Evolutionary conservation across 1,140 invertebrate species (phyloP).

Genomic region (Caenorhabditis brenneri): DNA sequence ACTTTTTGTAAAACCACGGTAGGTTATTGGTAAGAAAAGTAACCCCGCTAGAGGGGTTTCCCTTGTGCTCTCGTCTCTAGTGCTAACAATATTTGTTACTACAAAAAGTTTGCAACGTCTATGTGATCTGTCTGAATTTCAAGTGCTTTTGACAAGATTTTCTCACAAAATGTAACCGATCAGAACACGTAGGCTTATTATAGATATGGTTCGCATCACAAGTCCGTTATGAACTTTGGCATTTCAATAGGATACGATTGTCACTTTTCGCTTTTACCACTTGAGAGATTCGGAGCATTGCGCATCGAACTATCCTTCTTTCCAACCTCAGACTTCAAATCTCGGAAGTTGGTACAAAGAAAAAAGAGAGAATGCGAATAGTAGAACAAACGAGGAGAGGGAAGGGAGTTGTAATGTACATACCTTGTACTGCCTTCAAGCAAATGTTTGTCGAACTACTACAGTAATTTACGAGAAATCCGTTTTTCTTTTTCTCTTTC

Average conservation of each 20-base stretch:
- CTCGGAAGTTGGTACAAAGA: neutral
- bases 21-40: too few relatives aligned
- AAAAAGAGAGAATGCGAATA: neutral
- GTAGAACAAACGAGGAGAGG: neutral
- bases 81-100: neutral
- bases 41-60: neutral
- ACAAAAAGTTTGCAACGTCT: neutral
- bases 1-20: too few relatives aligned
- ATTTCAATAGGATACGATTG: slow-evolving; percentile 25
- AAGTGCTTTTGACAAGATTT: neutral
- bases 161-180: slow-evolving; percentile 22
- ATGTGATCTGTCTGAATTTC: neutral
- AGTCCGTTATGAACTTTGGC: slow-evolving; percentile 31
- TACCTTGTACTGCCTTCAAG: slow-evolving; percentile 30
- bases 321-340: neutral
- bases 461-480: slow-evolving; percentile 31
- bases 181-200: neutral
- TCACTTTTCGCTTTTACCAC: slow-evolving; percentile 35
- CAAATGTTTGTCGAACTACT: slow-evolving; percentile 41
- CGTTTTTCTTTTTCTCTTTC: neutral
- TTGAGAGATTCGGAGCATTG: neutral
- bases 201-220: neutral
- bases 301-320: neutral
- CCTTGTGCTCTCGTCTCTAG: neutral
- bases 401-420: slow-evolving; percentile 16